These are phyloP conservation scores for Pan paniscus DNA, from an alignment of 2,113 vertebrate genomes.

Conservation along the genomic window DNA sequence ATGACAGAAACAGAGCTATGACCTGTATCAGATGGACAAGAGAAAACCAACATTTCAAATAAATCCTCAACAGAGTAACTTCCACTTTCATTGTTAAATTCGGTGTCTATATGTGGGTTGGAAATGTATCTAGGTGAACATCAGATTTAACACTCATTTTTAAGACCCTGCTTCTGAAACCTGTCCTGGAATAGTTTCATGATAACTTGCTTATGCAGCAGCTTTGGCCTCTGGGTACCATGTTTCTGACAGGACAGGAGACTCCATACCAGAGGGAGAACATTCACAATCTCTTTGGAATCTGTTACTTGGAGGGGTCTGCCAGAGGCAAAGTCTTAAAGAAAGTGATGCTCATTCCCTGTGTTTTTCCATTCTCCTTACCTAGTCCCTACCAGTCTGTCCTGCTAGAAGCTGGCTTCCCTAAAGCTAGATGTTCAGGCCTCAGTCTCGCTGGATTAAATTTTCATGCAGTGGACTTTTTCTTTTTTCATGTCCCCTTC, in stretches of 20 bases:
- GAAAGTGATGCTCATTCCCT: background rate
- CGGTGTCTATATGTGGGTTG: background rate
- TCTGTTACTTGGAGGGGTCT: background rate
- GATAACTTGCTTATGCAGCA: background rate
- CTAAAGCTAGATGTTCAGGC: background rate
- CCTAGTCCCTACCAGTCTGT: background rate
- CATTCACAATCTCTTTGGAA: background rate
- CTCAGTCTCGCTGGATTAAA: background rate
- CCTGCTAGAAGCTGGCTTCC: background rate
- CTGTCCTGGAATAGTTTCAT: background rate
- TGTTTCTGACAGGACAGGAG: background rate
- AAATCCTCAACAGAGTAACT: background rate
- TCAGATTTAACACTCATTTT: background rate
- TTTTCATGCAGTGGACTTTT: background rate
- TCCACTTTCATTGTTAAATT: background rate
- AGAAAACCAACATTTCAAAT: slow-evolving; percentile 14
- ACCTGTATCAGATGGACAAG: background rate
- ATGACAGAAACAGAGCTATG: background rate
- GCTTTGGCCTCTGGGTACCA: background rate
- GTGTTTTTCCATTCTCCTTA: background rate
- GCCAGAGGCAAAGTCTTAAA: background rate
- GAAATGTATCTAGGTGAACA: background rate
- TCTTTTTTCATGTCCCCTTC: background rate
- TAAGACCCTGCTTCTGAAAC: background rate
- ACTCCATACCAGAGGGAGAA: background rate